Evolutionary conservation across 2,888 invertebrate species (phyloP).

Genomic region (Diarsia dahlii): DNA sequence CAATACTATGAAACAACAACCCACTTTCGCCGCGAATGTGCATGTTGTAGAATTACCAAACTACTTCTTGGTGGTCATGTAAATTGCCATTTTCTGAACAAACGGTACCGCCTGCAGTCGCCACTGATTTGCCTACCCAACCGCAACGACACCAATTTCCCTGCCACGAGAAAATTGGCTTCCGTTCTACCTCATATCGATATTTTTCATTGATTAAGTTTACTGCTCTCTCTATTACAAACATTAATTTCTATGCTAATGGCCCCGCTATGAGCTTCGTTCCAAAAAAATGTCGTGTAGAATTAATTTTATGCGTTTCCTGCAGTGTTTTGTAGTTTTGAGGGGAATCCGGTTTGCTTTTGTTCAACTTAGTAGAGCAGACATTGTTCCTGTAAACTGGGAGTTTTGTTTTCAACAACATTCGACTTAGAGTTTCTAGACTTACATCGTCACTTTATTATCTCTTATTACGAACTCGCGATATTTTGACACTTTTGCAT

Average conservation of each 20-base stretch:
- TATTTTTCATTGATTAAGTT: conserved; percentile 53
- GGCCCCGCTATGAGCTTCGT: conserved; percentile 19
- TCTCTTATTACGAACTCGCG: no score
- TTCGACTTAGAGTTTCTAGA: neutral
- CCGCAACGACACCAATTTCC: conserved; percentile 70
- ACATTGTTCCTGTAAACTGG: no score
- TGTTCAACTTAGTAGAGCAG: neutral
- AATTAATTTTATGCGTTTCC: no score
- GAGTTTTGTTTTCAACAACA: no score
- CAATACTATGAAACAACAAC: neutral
- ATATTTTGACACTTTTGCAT: no score
- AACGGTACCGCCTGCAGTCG: conserved; percentile 47
- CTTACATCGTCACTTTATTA: no score
- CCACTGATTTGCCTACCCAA: conserved; percentile 66
- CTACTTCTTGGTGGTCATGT: conserved; percentile 41
- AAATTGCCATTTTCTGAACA: conserved; percentile 65
- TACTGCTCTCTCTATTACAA: conserved; percentile 44
- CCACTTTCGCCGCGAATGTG: neutral
- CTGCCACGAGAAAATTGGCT: conserved; percentile 57
- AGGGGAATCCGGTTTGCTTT: neutral
- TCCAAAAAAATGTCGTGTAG: conserved; percentile 31
- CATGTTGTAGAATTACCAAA: conserved; percentile 41
- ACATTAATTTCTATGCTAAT: conserved; percentile 60
- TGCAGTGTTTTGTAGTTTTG: conserved; percentile 8
- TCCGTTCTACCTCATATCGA: conserved; percentile 45